Percentiles rank a stretch among this genome's conserved stretches.
phyloP scores from a whole-genome alignment of 2,888 invertebrate genomes.

The Rhabditoides inermis region DNA sequence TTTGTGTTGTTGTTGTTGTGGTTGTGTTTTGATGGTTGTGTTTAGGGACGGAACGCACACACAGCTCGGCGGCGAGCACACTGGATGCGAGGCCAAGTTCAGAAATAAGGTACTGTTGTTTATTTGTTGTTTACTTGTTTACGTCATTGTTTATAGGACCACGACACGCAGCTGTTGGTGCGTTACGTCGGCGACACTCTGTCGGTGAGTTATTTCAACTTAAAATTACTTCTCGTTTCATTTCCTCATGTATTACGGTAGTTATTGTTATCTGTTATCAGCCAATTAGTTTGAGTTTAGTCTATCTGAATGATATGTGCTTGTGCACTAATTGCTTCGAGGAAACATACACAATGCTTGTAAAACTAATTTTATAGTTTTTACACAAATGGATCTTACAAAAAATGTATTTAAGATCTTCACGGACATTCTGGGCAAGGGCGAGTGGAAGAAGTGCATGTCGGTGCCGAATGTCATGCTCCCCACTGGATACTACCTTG shows the following conservation, averaged over 20 bases:
- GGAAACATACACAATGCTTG: too few relatives aligned
- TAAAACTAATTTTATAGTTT: not conserved
- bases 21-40: too few relatives aligned
- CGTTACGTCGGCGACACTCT: constrained; percentile 79
- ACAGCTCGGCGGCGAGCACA: constrained; percentile 65
- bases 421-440: constrained; percentile 81
- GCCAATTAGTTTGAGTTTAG: too few relatives aligned
- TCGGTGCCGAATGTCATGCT: constrained; percentile 76
- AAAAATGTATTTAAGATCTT: constrained; percentile 64
- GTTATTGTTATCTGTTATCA: too few relatives aligned
- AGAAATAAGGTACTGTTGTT: too few relatives aligned
- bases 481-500: constrained; percentile 89
- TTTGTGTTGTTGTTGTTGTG: too few relatives aligned
- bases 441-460: constrained; percentile 87
- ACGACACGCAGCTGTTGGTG: constrained; percentile 83
- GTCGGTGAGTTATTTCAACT: too few relatives aligned
- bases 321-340: not conserved
- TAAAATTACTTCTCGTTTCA: too few relatives aligned
- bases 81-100: constrained; percentile 88
- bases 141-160: too few relatives aligned
- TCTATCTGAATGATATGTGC: not conserved
- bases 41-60: constrained; percentile 96
- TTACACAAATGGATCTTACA: too few relatives aligned
- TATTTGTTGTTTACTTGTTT: too few relatives aligned
- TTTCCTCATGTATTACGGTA: too few relatives aligned